Evolutionary conservation across 2,797 vertebrate genomes (phyloP), one percentile per base, ranked within the genome.

Genomic region (Pipistrellus pygmaeus): DNA sequence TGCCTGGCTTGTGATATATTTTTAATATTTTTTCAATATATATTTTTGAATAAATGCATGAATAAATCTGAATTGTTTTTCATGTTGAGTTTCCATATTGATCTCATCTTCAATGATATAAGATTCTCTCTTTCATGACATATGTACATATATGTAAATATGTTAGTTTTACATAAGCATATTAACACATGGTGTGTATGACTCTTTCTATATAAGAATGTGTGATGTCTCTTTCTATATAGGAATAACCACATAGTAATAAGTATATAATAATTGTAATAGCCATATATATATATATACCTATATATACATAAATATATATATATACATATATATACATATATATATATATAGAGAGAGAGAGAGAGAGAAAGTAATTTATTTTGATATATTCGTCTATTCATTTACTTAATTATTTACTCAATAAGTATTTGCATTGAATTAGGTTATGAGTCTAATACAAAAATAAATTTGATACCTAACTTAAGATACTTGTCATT

Each of bases 351-450:
- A 41, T 41, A 41, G 38, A 41, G 38, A 41, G 44, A 44, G 44
- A 44, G 44, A 44, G 44, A 44, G 44, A 44, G 44, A 44, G 44
- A 11, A 44, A 69, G 8, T 62, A 1, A 84, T 48, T 17, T 81
- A 66, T 69, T 96, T 95, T 89, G 7, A 71, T 85, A 8, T 85
- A 55, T 55, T 85, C 27, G 64, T 62, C 6, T 27, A 66, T 81
- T 85, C 4, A 62, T 82, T 75, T 75, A 62, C 17, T 66, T 41
- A 38, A 38, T 38, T 66, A 94, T n/a, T 91, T 23, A 78, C 3
- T 53, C 46, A 87, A 15, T 72, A 60, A 44, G 4, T 1, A 55
- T 71, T 90, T 86, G 44, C 46, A 73, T 7, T 66, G 48, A 53
- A 35, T 12, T 51, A 27, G n/a, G 9, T 83, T 84, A 73, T 87